phyloP scores from a whole-genome alignment of 2,113 vertebrate species.

The Perca flavescens region DNA sequence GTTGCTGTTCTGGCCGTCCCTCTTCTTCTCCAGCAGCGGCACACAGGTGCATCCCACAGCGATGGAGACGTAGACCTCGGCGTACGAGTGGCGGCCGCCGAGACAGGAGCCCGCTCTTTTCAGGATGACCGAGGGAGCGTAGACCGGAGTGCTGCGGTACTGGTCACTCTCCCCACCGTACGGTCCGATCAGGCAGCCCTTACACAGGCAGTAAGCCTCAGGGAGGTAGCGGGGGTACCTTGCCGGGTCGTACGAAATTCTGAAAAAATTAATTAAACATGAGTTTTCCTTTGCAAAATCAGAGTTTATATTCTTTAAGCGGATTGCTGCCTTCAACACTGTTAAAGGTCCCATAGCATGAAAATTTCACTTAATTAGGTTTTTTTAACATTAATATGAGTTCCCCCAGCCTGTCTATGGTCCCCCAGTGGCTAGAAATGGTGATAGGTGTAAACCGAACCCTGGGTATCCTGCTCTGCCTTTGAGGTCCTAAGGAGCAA shows the following conservation, averaged over 20 bases:
- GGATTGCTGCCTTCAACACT: not conserved
- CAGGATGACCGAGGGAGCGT: slow-evolving; percentile 90
- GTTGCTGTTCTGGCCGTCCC: slow-evolving; percentile 74
- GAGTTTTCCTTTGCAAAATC: not conserved
- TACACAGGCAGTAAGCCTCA: slow-evolving; percentile 95
- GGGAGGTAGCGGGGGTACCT: slow-evolving; percentile 93
- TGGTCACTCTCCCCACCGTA: slow-evolving; percentile 85
- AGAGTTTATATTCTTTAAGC: not conserved
- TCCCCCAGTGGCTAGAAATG: too few species aligned
- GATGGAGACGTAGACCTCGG: slow-evolving; percentile 90
- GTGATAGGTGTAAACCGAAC: too few species aligned
- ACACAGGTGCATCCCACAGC: slow-evolving; percentile 96
- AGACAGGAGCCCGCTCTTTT: slow-evolving; percentile 86
- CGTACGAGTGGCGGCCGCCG: slow-evolving; percentile 89
- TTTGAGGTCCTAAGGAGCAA: too few species aligned
- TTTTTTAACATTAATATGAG: too few species aligned
- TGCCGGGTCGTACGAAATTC: slow-evolving; percentile 89
- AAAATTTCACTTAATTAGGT: too few species aligned
- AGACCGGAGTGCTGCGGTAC: slow-evolving; percentile 90
- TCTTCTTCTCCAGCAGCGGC: slow-evolving; percentile 79
- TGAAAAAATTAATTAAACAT: slow-evolving; percentile 49
- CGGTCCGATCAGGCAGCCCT: slow-evolving; percentile 89
- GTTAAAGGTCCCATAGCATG: too few species aligned
- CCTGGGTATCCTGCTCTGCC: too few species aligned
- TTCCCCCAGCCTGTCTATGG: too few species aligned